phyloP scores from a whole-genome alignment of 1,140 invertebrate species.

The Micrasema minimum region DNA sequence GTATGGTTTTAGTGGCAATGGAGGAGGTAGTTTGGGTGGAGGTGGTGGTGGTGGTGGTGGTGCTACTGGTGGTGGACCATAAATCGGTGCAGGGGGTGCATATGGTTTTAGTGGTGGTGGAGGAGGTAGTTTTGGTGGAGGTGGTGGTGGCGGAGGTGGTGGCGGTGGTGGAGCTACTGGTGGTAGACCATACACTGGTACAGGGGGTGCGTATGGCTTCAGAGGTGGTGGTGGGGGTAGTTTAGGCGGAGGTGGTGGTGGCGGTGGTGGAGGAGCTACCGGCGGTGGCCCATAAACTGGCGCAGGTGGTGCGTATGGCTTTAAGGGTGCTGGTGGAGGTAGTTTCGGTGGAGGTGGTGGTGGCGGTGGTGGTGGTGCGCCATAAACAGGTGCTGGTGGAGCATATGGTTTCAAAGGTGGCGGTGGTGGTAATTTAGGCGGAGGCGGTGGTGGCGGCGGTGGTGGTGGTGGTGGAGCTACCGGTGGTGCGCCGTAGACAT shows the following conservation, averaged over 20 bases:
- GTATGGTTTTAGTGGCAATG: constrained; percentile 8
- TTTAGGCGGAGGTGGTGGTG: constrained; percentile 35
- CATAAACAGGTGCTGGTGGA: constrained; percentile 31
- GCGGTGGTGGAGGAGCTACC: constrained; percentile 21
- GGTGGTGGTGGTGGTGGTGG: constrained; percentile 13
- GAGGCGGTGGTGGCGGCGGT: neutral
- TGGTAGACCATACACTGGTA: constrained; percentile 33
- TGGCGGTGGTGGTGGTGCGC: constrained; percentile 33
- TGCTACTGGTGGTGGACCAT: too few species aligned
- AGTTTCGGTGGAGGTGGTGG: constrained; percentile 33
- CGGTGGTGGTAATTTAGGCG: constrained; percentile 26
- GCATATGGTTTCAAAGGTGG: constrained; percentile 28
- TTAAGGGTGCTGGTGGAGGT: constrained; percentile 11
- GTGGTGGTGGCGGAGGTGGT: constrained; percentile 23
- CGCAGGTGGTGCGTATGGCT: constrained; percentile 29
- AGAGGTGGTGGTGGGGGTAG: constrained; percentile 2
- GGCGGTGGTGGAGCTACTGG: constrained; percentile 24
- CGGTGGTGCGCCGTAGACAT: constrained; percentile 52
- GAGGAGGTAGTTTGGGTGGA: too few species aligned
- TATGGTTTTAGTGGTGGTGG: constrained; percentile 27
- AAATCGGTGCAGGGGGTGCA: neutral
- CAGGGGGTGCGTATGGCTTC: constrained; percentile 27
- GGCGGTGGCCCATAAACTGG: constrained; percentile 35
- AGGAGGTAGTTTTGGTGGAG: constrained; percentile 42
- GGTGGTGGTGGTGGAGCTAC: constrained; percentile 33